Evolutionary conservation across 2,888 invertebrate genomes (phyloP).

Genomic region (Hipparchia sbordonii): DNA sequence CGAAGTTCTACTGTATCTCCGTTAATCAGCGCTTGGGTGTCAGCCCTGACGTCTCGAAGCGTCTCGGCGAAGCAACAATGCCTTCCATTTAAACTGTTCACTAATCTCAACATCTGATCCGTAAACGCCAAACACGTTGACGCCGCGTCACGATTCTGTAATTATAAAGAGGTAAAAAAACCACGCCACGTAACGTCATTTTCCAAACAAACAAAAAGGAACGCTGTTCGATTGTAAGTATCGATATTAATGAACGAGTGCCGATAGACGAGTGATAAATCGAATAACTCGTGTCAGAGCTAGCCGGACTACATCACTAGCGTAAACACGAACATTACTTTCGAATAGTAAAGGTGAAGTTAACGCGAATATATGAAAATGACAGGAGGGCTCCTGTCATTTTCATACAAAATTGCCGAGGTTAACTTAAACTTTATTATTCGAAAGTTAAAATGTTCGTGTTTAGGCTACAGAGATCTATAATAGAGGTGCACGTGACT

Average conservation of each 20-base stretch:
- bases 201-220: constrained; percentile 41
- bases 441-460: too few species aligned
- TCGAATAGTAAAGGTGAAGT: too few species aligned
- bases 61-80: constrained; percentile 12
- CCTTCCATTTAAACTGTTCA: constrained; percentile 15
- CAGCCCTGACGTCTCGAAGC: background rate
- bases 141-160: constrained; percentile 25
- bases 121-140: constrained; percentile 20
- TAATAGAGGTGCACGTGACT: too few species aligned
- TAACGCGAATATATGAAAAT: too few species aligned
- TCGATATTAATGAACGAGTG: constrained; percentile 30
- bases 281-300: background rate
- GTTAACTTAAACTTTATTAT: too few species aligned
- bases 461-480: too few species aligned
- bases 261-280: constrained; percentile 19
- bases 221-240: constrained; percentile 21
- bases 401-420: too few species aligned
- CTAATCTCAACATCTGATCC: constrained; percentile 11
- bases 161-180: constrained; percentile 24
- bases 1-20: too few species aligned
- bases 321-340: too few species aligned
- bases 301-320: background rate
- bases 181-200: constrained; percentile 41
- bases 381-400: too few species aligned
- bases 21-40: too few species aligned